phyloP scores from a whole-genome alignment of 2,797 vertebrate genomes.

The Spinus pinus region DNA sequence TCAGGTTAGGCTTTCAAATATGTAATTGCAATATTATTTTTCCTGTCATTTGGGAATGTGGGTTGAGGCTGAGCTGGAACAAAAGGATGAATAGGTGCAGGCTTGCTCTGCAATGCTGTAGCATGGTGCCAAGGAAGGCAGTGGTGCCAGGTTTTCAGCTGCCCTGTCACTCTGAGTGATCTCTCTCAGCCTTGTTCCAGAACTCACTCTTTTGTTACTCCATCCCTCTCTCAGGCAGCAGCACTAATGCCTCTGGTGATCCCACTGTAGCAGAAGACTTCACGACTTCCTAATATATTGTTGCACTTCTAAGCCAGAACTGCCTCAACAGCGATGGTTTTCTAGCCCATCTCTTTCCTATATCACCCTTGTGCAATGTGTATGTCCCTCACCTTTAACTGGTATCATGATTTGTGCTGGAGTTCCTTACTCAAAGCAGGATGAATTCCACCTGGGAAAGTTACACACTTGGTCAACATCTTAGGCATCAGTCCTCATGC shows the following conservation, averaged over 20 bases:
- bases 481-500: neutral
- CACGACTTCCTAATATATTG: neutral
- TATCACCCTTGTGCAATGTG: neutral
- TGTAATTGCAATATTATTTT: neutral
- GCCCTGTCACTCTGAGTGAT: neutral
- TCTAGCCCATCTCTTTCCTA: neutral
- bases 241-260: neutral
- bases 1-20: conserved; percentile 56
- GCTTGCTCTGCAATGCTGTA: neutral
- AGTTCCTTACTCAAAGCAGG: neutral
- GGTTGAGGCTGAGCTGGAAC: neutral
- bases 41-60: conserved; percentile 54
- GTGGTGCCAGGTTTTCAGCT: neutral
- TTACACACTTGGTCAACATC: neutral
- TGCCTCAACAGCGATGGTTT: neutral
- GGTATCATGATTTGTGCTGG: neutral
- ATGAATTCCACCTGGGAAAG: neutral
- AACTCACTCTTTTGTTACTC: neutral
- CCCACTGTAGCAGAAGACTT: neutral
- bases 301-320: neutral
- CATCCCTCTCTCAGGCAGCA: neutral
- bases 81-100: conserved; percentile 1
- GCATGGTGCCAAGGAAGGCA: neutral
- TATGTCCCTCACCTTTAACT: neutral
- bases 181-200: neutral